phyloP scores from a whole-genome alignment of 2,888 invertebrate genomes.

The Acholoe squamosa region DNA sequence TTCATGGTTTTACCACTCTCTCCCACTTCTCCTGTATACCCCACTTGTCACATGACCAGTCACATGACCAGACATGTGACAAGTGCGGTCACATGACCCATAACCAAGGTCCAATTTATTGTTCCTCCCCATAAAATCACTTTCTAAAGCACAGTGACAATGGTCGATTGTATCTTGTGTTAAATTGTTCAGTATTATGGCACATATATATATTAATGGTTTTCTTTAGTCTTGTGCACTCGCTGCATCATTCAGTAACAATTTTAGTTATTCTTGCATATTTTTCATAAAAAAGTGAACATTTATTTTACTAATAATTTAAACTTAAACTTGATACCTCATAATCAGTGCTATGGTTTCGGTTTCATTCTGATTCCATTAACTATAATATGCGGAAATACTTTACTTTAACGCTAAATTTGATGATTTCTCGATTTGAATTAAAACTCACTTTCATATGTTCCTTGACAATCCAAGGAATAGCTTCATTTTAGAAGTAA shows the following conservation, averaged over 20 bases:
- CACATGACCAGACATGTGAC: background rate
- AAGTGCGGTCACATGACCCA: no score
- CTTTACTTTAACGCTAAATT: no score
- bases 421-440: no score
- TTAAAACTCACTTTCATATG: no score
- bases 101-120: no score
- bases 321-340: no score
- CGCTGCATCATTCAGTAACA: background rate
- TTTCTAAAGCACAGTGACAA: conserved; percentile 24
- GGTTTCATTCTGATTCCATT: no score
- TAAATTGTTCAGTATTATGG: background rate
- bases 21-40: background rate
- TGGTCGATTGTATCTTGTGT: background rate
- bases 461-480: background rate
- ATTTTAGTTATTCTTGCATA: background rate
- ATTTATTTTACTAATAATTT: no score
- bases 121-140: background rate
- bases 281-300: no score
- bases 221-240: background rate
- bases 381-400: no score
- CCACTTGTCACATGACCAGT: conserved; percentile 24
- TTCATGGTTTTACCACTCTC: background rate
- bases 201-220: no score
- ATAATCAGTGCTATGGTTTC: no score
- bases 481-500: background rate